Base-by-base conservation (phyloP, 2,888 invertebrate species). In the Sthenelais limicola region DNA sequence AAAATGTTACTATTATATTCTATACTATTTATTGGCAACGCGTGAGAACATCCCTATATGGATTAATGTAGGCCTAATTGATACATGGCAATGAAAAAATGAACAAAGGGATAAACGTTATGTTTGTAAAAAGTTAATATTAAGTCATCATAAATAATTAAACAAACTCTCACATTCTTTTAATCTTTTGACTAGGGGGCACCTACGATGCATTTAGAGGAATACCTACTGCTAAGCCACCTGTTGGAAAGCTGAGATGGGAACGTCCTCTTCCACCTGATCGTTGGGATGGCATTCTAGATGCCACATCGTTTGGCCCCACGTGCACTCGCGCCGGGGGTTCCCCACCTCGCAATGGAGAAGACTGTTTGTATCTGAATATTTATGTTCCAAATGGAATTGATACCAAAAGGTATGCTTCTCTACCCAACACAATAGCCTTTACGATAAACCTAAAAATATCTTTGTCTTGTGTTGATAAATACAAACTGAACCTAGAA, bases 191-290 rank as follows among this genome's bases (percentile, higher is more conserved):
- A 51, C 21, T 9, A 43, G 68, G 68, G 1, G 26, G 18, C 21
- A 48, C 30, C 4, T 68, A 48, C 52, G 82, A 86, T 68, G 79
- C 81, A 32, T 88, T 80, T 76, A 83, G 82, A 56, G 85, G 87
- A 21, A 85, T 88, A 66, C 87, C 87, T 0, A 87, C 77, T 77
- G 88, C 86, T 5, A 80, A 79, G 71, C 86, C 77, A 92, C 94
- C 74, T 92, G 93, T 72, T 92, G 94, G 88, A 4, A 77, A 82
- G 3, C 79, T 82, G 30, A 76, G 86, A 47, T 88, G 84, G 74
- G 80, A 79, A 73, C 82, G 80, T 54, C 84, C 87, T 0, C 62
- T 76, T 38, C 86, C 82, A 3, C 75, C 73, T 4, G 83, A 83
- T 48, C 78, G 80, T 0, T 86, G 85, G 86, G 51, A 68, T 4